phyloP scores from a whole-genome alignment of 2,888 invertebrate species.

The Portevinia maculata region DNA sequence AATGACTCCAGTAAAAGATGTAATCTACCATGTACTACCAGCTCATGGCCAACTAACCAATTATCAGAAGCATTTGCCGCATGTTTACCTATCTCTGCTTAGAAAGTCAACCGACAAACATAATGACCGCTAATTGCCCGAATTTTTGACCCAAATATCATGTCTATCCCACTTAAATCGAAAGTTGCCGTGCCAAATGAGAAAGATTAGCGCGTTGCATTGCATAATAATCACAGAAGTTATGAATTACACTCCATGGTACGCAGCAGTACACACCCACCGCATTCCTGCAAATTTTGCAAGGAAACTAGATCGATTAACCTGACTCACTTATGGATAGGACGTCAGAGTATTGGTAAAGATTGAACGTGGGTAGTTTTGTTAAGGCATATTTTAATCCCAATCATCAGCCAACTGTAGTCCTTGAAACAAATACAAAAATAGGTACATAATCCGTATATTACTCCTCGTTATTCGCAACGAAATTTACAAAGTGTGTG shows the following conservation, averaged over 20 bases:
- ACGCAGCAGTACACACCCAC: constrained; percentile 12
- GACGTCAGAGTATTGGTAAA: not conserved
- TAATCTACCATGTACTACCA: no score
- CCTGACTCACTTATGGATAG: constrained; percentile 48
- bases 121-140: constrained; percentile 5
- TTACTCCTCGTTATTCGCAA: not conserved
- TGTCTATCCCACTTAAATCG: not conserved
- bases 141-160: constrained; percentile 8
- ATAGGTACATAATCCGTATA: not conserved
- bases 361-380: not conserved
- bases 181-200: constrained; percentile 31
- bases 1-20: no score
- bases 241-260: not conserved
- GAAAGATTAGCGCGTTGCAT: constrained; percentile 36
- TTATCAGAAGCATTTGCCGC: not conserved
- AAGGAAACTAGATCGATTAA: constrained; percentile 37
- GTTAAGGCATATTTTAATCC: not conserved
- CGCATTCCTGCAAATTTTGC: not conserved
- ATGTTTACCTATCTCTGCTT: constrained; percentile 25
- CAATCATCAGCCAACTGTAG: not conserved
- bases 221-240: constrained; percentile 50
- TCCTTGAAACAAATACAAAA: constrained; percentile 60
- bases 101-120: not conserved
- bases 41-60: no score
- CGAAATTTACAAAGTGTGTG: constrained; percentile 14